Evolutionary conservation across 2,888 invertebrate species (phyloP).

Genomic region (Dinocampus coccinellae): DNA sequence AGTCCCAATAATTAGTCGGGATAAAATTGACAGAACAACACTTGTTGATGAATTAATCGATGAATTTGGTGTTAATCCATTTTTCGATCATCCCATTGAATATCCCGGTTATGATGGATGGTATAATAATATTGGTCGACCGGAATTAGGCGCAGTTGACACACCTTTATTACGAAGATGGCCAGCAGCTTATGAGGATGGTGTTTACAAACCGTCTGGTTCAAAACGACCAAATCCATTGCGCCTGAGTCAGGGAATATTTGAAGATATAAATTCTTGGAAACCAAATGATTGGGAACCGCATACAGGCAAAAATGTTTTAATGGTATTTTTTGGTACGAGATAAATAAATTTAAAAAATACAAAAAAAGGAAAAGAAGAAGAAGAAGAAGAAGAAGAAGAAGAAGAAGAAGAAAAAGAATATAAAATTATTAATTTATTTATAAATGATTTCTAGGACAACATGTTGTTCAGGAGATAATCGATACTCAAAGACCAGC

Average conservation of each 20-base stretch:
- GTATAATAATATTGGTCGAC: slow-evolving; percentile 52
- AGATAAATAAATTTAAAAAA: background rate
- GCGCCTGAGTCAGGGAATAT: slow-evolving; percentile 69
- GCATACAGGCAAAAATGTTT: slow-evolving; percentile 71
- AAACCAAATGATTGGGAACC: slow-evolving; percentile 67
- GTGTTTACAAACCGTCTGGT: slow-evolving; percentile 72
- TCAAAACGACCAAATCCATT: slow-evolving; percentile 72
- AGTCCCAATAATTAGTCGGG: background rate
- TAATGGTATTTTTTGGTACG: slow-evolving; percentile 75
- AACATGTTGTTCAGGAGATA: slow-evolving; percentile 76
- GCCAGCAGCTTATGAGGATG: slow-evolving; percentile 73
- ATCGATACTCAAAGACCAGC: slow-evolving; percentile 74
- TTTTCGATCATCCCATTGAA: slow-evolving; percentile 30
- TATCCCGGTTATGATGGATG: slow-evolving; percentile 55
- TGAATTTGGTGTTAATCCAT: background rate
- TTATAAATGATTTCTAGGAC: slow-evolving; percentile 67
- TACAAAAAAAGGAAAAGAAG: no score
- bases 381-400: no score
- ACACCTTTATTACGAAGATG: slow-evolving; percentile 71
- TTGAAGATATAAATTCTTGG: slow-evolving; percentile 66
- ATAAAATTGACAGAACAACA: background rate
- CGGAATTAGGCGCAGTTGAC: slow-evolving; percentile 63
- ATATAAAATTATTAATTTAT: no score
- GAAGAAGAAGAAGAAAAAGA: no score
- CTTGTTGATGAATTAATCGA: background rate